Evolutionary conservation across 2,797 vertebrate species (phyloP).

Genomic region (Pagetopsis macropterus): DNA sequence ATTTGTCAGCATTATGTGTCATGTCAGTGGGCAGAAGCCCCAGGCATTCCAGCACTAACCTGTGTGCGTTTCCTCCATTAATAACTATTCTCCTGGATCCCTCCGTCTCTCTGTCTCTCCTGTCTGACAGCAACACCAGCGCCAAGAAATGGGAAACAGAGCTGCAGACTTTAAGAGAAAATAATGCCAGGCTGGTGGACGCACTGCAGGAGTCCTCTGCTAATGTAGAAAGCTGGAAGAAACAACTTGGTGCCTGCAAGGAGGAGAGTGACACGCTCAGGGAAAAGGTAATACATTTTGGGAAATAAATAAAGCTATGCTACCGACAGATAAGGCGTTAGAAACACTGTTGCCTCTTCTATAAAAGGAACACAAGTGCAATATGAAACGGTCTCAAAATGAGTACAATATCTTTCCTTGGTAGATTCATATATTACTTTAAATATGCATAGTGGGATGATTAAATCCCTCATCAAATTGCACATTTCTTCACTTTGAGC

Average conservation of each 20-base stretch:
- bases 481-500: background rate
- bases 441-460: conserved; percentile 8
- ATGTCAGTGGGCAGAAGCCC: conserved; percentile 20
- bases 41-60: conserved; percentile 35
- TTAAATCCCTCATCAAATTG: background rate
- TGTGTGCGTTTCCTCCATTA: conserved; percentile 40
- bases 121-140: conserved; percentile 85
- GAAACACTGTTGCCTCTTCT: background rate
- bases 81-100: conserved; percentile 34
- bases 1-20: conserved; percentile 37
- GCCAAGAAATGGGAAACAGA: conserved; percentile 96
- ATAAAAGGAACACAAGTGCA: conserved; percentile 3
- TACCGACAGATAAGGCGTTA: background rate
- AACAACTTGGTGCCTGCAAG: conserved; percentile 89
- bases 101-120: conserved; percentile 23
- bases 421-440: background rate
- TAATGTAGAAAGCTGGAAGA: conserved; percentile 95
- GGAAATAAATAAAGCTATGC: conserved; percentile 17
- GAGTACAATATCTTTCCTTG: background rate
- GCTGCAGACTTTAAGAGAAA: conserved; percentile 92
- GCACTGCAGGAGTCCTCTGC: conserved; percentile 91
- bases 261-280: conserved; percentile 92
- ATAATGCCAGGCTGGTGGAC: conserved; percentile 89
- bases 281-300: conserved; percentile 84
- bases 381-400: background rate